Conservation (phyloP, 2,797 vertebrate species). For the Betta splendens region DNA sequence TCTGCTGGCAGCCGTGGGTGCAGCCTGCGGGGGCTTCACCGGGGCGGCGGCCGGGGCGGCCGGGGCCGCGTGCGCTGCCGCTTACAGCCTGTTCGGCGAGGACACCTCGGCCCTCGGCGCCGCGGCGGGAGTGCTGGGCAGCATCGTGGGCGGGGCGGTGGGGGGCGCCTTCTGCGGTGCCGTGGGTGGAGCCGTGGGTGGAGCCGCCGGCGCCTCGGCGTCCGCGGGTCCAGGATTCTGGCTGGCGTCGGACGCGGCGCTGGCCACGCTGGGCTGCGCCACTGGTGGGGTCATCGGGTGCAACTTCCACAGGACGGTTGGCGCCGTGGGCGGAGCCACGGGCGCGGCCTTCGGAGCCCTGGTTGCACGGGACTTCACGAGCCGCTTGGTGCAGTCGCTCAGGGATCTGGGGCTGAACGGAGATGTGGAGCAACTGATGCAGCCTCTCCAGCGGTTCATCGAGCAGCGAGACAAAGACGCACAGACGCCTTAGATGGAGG, state of each 20-base stretch:
- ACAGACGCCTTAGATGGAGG: no score
- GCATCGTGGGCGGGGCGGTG: background rate
- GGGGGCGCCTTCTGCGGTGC: slow-evolving; percentile 10
- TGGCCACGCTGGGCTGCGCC: background rate
- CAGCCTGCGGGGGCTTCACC: background rate
- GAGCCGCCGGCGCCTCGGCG: background rate
- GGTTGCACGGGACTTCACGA: no score
- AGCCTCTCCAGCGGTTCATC: no score
- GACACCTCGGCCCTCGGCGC: background rate
- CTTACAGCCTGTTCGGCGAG: background rate
- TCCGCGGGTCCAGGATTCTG: rapidly evolving
- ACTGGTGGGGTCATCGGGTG: slow-evolving; percentile 12
- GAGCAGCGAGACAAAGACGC: no score
- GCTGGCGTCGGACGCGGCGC: rapidly evolving
- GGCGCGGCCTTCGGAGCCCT: slow-evolving; percentile 17
- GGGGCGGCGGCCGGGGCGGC: background rate
- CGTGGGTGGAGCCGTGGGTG: background rate
- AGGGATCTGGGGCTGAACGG: no score
- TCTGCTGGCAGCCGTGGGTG: slow-evolving; percentile 8
- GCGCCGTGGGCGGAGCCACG: background rate
- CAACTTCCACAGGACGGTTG: slow-evolving; percentile 6
- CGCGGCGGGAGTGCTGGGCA: background rate
- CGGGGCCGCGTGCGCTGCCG: background rate
- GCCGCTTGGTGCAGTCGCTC: no score
- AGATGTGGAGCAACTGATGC: no score